phyloP scores from a whole-genome alignment of 2,113 vertebrate genomes.

The Nipponia nippon region DNA sequence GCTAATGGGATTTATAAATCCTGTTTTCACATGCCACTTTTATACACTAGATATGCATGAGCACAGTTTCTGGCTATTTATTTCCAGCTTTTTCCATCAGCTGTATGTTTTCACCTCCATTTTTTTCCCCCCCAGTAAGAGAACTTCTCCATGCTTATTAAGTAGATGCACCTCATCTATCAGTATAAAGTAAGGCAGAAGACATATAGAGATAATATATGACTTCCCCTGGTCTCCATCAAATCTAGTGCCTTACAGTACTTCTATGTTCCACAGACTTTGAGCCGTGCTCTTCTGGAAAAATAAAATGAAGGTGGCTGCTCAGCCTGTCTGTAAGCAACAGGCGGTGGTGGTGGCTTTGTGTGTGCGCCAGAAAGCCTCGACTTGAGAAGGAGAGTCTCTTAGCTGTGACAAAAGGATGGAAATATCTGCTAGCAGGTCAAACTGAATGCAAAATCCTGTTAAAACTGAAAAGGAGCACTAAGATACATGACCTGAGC shows the following conservation, averaged over 20 bases:
- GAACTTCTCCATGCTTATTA: not conserved
- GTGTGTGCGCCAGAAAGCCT: not conserved
- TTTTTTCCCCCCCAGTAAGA: not conserved
- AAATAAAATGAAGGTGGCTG: not conserved
- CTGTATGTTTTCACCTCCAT: not conserved
- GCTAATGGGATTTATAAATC: not conserved
- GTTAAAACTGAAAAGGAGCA: not conserved
- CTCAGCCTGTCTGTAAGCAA: not conserved
- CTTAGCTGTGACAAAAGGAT: not conserved
- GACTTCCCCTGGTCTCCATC: not conserved
- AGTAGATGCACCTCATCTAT: not conserved
- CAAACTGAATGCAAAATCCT: not conserved
- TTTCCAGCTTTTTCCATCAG: not conserved
- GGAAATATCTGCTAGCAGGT: not conserved
- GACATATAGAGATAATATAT: not conserved
- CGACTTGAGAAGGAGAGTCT: not conserved
- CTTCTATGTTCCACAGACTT: not conserved
- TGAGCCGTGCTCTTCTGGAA: not conserved
- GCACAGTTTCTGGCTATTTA: not conserved
- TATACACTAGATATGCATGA: not conserved
- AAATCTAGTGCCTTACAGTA: not conserved
- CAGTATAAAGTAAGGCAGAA: not conserved
- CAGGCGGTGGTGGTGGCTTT: not conserved
- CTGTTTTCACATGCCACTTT: not conserved
- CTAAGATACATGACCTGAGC: not conserved